These are phyloP conservation scores for Vireo altiloquus DNA, from an alignment of 2,113 vertebrate species.

Conservation along the genomic window DNA sequence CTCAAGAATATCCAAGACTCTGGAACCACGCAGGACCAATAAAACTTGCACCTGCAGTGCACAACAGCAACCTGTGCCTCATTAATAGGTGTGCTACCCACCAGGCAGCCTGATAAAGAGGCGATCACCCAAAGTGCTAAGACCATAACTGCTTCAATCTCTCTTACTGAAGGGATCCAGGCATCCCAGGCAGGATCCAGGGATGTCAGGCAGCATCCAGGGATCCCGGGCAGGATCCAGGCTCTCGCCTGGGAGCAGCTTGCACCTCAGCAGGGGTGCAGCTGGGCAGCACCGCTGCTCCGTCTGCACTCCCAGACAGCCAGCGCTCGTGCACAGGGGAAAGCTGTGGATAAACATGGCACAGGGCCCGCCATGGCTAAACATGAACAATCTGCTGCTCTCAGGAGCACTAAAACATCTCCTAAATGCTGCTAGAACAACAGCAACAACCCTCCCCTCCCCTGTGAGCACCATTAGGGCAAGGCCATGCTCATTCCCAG, in stretches of 20 bases:
- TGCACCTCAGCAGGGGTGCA: not conserved
- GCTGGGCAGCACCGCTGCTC: not conserved
- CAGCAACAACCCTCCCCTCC: not conserved
- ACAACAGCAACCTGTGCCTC: not conserved
- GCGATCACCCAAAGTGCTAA: fast-evolving
- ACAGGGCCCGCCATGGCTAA: fast-evolving
- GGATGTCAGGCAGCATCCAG: not conserved
- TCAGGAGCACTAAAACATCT: not conserved
- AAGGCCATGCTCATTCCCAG: not conserved
- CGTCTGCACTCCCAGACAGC: not conserved
- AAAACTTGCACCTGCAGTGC: not conserved
- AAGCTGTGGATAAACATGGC: not conserved
- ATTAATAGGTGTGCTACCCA: fast-evolving
- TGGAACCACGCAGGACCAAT: not conserved
- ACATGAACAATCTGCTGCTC: not conserved
- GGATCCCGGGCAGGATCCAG: not conserved
- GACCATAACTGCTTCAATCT: not conserved
- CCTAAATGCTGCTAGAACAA: not conserved
- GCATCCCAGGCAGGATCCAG: not conserved
- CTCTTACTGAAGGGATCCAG: not conserved
- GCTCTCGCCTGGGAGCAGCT: not conserved
- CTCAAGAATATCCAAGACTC: not conserved
- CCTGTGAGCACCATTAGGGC: not conserved
- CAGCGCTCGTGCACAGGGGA: fast-evolving
- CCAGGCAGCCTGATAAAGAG: not conserved